Evolutionary conservation across 2,797 vertebrate species (phyloP).

Genomic region (Vespertilio murinus): DNA sequence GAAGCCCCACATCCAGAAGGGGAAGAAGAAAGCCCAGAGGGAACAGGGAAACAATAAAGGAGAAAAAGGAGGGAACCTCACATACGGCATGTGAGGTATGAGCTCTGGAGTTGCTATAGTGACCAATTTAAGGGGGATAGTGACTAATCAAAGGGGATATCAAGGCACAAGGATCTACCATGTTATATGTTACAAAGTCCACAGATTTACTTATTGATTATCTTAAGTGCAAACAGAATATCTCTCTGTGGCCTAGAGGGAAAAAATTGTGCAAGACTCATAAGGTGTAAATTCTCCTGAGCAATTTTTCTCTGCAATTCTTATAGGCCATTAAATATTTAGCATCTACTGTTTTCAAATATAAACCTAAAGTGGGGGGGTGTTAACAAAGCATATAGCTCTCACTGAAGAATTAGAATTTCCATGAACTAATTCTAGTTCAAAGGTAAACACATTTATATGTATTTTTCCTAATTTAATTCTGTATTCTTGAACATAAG

Average conservation of each 20-base stretch:
- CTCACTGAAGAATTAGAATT: not conserved
- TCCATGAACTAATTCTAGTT: constrained; percentile 22
- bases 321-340: not conserved
- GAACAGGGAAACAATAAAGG: too few relatives aligned
- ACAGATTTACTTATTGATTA: not conserved
- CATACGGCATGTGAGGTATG: too few relatives aligned
- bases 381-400: not conserved
- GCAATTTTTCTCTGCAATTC: constrained; percentile 23
- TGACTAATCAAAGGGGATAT: too few relatives aligned
- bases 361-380: not conserved
- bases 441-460: constrained; percentile 14
- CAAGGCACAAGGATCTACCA: too few relatives aligned
- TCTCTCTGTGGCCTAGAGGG: not conserved
- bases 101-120: too few relatives aligned
- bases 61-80: too few relatives aligned
- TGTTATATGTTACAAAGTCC: not conserved
- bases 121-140: too few relatives aligned
- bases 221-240: not conserved
- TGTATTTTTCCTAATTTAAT: constrained; percentile 4
- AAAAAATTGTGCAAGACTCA: not conserved
- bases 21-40: too few relatives aligned
- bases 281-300: not conserved
- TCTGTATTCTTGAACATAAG: not conserved
- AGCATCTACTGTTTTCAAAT: not conserved
- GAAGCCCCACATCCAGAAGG: too few relatives aligned